Evolutionary conservation across 1,140 invertebrate genomes (phyloP), one percentile per base, ranked within the genome.

Genomic region (Bacillus rossius): DNA sequence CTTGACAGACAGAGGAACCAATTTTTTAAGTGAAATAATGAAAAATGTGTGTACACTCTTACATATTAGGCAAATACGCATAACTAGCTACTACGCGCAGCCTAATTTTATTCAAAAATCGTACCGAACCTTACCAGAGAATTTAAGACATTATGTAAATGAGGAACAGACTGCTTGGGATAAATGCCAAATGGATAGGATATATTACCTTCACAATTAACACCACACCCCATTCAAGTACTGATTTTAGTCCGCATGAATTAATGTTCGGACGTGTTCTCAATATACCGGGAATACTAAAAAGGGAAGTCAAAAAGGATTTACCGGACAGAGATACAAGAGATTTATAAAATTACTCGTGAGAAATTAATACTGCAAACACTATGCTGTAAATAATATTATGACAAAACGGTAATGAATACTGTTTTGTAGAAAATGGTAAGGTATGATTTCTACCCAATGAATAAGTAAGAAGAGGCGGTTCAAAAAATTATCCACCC

Each of bases 121-220:
- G 0, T 64, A 71, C 48, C 45, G 51, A 10, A 59, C 66, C 1
- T 47, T 72, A 16, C 29, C 42, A 0, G 64, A 67, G 41, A 71
- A 64, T 55, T 49, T 68, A 20, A 65, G 64, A 55, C 58, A 65
- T 55, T 75, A 45, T n/a, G n/a, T 13, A 34, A 17, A 42, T 54
- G 7, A 60, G 67, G 8, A 57, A 52, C 8, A 62, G 72, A 59
- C 76, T 72, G 74, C 61, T 71, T 26, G 40, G 66, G 14, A 68
- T 54, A n/a, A n/a, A n/a, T n/a, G n/a, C n/a, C n/a, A 20, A n/a
- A n/a, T n/a, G n/a, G n/a, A n/a, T n/a, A n/a, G n/a, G n/a, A n/a
- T n/a, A n/a, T n/a, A n/a, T n/a, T n/a, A n/a, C n/a, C 8, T n/a
- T 69, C 63, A 58, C 59, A 0, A 68, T 67, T 42, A 73, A 73